phyloP scores from a whole-genome alignment of 1,140 invertebrate species.

The Luehdorfia chinensis region DNA sequence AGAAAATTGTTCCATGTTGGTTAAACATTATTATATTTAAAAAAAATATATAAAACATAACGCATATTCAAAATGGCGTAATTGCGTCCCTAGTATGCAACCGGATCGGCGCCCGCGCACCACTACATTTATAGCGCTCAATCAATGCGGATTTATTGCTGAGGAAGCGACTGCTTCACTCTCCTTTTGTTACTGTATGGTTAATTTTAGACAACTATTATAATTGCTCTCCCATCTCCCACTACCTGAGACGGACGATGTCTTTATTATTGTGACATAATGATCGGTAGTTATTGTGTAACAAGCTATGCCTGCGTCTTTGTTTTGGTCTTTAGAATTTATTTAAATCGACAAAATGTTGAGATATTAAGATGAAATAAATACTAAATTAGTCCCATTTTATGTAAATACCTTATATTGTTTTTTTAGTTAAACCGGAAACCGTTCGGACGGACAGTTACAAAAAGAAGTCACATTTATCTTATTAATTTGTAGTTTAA shows the following conservation, averaged over 20 bases:
- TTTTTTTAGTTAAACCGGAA: no score
- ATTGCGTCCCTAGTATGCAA: slow-evolving; percentile 41
- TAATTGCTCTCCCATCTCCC: slow-evolving; percentile 47
- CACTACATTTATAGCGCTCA: slow-evolving; percentile 66
- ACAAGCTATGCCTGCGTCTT: neutral
- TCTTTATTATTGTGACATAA: slow-evolving; percentile 26
- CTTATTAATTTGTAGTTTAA: no score
- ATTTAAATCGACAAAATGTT: no score
- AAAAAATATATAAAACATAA: no score
- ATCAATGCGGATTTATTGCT: slow-evolving; percentile 74
- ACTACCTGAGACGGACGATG: slow-evolving; percentile 34
- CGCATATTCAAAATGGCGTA: slow-evolving; percentile 1
- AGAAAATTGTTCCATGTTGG: no score
- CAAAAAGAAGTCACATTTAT: no score
- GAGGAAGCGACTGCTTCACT: slow-evolving; percentile 51
- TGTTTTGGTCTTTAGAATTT: no score
- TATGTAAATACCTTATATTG: no score
- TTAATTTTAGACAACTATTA: slow-evolving; percentile 51
- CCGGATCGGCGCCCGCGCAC: slow-evolving; percentile 46
- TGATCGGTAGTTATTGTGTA: neutral
- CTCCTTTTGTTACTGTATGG: slow-evolving; percentile 49
- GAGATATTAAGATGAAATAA: no score
- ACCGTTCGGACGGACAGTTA: no score
- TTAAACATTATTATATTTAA: no score
- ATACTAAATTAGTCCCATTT: no score